phyloP scores from a whole-genome alignment of 2,797 vertebrate genomes.

The Kryptolebias ocellatus region DNA sequence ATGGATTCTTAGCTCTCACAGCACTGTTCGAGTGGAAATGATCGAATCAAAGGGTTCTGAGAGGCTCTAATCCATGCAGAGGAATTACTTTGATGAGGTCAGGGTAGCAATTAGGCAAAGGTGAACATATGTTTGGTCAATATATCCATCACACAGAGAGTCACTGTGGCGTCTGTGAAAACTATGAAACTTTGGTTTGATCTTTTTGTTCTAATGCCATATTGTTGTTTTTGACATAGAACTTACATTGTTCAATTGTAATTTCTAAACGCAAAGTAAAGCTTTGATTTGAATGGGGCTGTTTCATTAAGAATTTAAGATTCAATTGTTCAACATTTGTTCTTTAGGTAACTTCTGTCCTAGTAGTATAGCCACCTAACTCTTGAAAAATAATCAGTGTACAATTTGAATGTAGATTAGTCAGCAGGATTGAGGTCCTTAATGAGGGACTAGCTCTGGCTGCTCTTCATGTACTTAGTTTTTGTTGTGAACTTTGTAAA shows the following conservation, averaged over 20 bases:
- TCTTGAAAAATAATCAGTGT: slow-evolving; percentile 39
- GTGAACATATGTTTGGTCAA: slow-evolving; percentile 59
- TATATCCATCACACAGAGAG: slow-evolving; percentile 46
- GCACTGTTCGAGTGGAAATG: slow-evolving; percentile 65
- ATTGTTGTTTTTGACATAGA: slow-evolving; percentile 22
- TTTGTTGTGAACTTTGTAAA: slow-evolving; percentile 74
- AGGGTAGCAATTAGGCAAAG: slow-evolving; percentile 56
- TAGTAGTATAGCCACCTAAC: slow-evolving; percentile 23
- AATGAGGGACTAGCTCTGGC: slow-evolving; percentile 57
- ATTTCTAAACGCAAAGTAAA: not conserved
- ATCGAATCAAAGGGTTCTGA: slow-evolving; percentile 64
- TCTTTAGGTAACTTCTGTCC: slow-evolving; percentile 7
- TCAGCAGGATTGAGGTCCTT: slow-evolving; percentile 41
- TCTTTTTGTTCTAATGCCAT: slow-evolving; percentile 32
- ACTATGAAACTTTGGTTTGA: slow-evolving; percentile 29
- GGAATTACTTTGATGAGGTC: slow-evolving; percentile 71
- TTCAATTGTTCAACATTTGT: slow-evolving; percentile 1
- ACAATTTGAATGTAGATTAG: slow-evolving; percentile 23
- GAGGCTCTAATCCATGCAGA: slow-evolving; percentile 57
- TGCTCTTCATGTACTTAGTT: slow-evolving; percentile 69
- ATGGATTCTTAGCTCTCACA: slow-evolving; percentile 62
- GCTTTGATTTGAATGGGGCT: not conserved
- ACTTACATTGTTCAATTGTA: too few species aligned
- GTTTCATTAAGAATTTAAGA: not conserved
- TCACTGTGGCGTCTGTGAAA: slow-evolving; percentile 36